Conservation (phyloP, 1,140 invertebrate species). For the Heliconius congener region DNA sequence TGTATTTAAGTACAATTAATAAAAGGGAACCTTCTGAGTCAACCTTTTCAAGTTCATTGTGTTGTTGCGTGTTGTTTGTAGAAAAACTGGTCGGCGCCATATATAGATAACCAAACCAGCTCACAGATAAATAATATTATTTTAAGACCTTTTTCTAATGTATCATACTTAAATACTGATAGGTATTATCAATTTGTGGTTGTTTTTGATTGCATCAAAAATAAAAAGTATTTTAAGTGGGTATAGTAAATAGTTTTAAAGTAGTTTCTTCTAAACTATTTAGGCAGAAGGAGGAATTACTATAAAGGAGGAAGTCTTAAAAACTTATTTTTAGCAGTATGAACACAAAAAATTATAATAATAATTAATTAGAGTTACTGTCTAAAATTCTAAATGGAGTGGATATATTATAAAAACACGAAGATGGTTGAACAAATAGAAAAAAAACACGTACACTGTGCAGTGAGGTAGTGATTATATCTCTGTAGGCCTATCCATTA, state of each 20-base stretch:
- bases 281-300: too few relatives aligned
- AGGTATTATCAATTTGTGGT: not conserved
- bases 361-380: not conserved
- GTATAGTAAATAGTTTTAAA: too few relatives aligned
- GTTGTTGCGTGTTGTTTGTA: slow-evolving; percentile 11
- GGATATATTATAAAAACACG: not conserved
- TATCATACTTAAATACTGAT: not conserved
- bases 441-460: not conserved
- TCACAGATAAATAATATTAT: slow-evolving; percentile 21
- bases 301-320: too few relatives aligned
- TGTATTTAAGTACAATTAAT: not conserved
- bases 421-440: not conserved
- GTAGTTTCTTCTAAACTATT: too few relatives aligned
- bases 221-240: not conserved
- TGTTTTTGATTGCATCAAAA: not conserved
- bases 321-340: too few relatives aligned
- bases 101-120: slow-evolving; percentile 22
- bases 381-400: not conserved
- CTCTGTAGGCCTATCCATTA: not conserved
- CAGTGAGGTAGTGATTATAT: not conserved
- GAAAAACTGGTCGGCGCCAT: slow-evolving; percentile 25
- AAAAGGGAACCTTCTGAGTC: slow-evolving; percentile 5
- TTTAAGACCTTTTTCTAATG: not conserved
- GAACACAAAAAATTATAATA: too few relatives aligned
- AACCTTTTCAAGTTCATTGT: slow-evolving; percentile 30